Evolutionary conservation across 2,888 invertebrate species (phyloP).

Genomic region (Phytoseiulus persimilis): DNA sequence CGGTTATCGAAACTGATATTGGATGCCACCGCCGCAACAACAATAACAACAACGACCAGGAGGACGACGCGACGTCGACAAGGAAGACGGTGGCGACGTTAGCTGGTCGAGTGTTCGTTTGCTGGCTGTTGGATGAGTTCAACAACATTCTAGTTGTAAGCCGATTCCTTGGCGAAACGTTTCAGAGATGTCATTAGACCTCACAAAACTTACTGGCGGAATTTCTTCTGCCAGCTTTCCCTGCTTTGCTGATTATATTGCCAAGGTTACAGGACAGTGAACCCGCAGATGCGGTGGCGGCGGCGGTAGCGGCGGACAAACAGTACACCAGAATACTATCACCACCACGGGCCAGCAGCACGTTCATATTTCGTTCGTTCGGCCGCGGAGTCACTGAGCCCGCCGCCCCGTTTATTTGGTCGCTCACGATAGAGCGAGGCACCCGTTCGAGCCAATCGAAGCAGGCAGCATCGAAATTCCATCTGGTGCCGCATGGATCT

Average conservation of each 20-base stretch:
- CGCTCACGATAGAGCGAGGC: not conserved
- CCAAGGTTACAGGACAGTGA: constrained; percentile 5
- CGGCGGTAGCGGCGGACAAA: not conserved
- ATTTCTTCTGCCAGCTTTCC: not conserved
- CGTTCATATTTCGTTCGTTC: not conserved
- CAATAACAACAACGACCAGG: too few relatives aligned
- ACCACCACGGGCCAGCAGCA: not conserved
- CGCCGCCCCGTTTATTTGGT: not conserved
- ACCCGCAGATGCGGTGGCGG: not conserved
- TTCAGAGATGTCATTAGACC: not conserved
- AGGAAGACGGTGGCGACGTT: not conserved
- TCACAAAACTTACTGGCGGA: not conserved
- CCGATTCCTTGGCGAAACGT: not conserved
- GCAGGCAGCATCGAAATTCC: too few relatives aligned
- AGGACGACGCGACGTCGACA: not conserved
- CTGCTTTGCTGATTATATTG: not conserved
- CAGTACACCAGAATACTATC: not conserved
- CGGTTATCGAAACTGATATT: too few relatives aligned
- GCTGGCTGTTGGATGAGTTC: not conserved
- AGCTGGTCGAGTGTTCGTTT: not conserved
- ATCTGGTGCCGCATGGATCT: not conserved
- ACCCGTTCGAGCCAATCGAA: not conserved
- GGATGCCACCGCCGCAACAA: too few relatives aligned
- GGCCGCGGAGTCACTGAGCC: not conserved
- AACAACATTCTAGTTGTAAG: not conserved